Evolutionary conservation across 2,888 invertebrate species (phyloP).

Genomic region (Laothoe populi): DNA sequence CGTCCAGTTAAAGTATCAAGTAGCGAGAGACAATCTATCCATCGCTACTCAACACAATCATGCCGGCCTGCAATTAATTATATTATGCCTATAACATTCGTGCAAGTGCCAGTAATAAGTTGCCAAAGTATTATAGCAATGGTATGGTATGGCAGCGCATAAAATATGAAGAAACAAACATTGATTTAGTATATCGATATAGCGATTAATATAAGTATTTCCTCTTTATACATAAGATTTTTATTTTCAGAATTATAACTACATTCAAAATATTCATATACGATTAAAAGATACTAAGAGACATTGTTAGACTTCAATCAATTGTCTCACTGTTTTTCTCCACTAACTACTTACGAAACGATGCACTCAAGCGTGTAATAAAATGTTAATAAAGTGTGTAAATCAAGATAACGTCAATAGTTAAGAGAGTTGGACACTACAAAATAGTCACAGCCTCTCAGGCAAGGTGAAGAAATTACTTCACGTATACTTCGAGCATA

Average conservation of each 20-base stretch:
- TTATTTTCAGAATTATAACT: background rate
- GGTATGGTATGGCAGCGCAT: too few relatives aligned
- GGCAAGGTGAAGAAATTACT: conserved; percentile 68
- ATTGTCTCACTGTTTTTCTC: conserved; percentile 11
- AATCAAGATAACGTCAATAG: conserved; percentile 82
- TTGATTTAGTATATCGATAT: background rate
- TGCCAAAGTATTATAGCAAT: too few relatives aligned
- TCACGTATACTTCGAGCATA: conserved; percentile 62
- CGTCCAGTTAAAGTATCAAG: too few relatives aligned
- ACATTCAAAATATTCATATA: background rate
- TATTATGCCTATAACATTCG: too few relatives aligned
- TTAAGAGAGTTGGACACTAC: conserved; percentile 72
- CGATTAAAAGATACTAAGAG: background rate
- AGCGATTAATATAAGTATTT: background rate
- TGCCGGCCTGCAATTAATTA: too few relatives aligned
- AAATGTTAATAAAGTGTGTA: conserved; percentile 80
- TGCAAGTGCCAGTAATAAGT: too few relatives aligned
- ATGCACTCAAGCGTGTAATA: conserved; percentile 71
- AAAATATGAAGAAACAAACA: too few relatives aligned
- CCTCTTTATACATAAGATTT: background rate
- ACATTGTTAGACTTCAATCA: background rate
- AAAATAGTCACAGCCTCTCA: conserved; percentile 66
- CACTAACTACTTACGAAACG: conserved; percentile 58
- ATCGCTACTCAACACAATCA: too few relatives aligned
- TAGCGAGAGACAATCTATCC: too few relatives aligned